Percentiles rank a stretch among this genome's conserved stretches.
Evolutionary conservation across 2,888 invertebrate species (phyloP).

Genomic region (Agrotis segetum): DNA sequence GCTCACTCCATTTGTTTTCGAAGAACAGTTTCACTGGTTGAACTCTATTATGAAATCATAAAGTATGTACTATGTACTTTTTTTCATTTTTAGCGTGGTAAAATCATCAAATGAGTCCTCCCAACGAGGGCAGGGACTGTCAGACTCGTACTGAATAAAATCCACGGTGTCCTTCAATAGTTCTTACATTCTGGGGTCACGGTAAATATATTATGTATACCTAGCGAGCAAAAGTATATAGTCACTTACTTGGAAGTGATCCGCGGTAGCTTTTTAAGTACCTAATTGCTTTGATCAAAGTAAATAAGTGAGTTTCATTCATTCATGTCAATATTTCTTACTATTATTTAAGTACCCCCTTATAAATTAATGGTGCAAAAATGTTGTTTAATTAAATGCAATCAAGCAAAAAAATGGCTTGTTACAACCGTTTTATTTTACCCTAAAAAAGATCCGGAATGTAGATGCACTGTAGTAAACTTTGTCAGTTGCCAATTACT

Average conservation of each 20-base stretch:
- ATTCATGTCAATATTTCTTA: not conserved
- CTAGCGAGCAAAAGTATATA: no score
- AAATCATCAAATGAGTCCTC: no score
- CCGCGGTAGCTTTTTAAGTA: not conserved
- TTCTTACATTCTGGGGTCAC: no score
- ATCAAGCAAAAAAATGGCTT: conserved; percentile 6
- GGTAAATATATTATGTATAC: no score
- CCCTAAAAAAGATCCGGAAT: conserved; percentile 14
- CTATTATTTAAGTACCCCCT: no score
- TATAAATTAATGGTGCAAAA: not conserved
- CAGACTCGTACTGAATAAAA: no score
- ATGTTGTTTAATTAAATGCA: not conserved
- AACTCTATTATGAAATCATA: conserved; percentile 16
- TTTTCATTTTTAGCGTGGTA: no score
- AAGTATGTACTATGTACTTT: not conserved
- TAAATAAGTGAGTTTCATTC: not conserved
- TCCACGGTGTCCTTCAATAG: no score
- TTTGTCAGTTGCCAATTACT: conserved; percentile 29
- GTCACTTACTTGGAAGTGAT: no score
- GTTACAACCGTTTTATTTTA: not conserved
- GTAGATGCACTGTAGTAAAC: conserved; percentile 35
- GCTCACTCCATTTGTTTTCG: conserved; percentile 41
- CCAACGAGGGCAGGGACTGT: no score
- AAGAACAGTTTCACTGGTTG: not conserved
- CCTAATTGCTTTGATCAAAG: not conserved